These are phyloP conservation scores for Erebia aethiops DNA, from an alignment of 2,888 invertebrate genomes.

Conservation along the genomic window DNA sequence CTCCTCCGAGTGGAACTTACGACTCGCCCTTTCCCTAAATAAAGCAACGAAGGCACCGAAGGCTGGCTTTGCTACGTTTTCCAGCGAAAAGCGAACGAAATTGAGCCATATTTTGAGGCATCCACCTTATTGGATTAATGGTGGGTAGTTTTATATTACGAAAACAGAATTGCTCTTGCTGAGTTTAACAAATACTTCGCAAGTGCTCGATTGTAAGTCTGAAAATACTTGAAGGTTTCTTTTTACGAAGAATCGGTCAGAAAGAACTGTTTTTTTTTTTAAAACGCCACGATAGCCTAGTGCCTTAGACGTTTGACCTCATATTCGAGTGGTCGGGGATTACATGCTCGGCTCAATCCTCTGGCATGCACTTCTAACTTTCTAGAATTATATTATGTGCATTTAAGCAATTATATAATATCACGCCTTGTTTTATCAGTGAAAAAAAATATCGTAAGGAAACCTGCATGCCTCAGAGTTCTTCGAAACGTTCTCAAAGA, in stretches of 20 bases:
- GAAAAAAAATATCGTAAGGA: too few relatives aligned
- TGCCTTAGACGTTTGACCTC: neutral
- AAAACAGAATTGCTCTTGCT: neutral
- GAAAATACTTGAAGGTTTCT: too few relatives aligned
- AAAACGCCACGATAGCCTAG: too few relatives aligned
- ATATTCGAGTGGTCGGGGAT: neutral
- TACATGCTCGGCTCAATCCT: too few relatives aligned
- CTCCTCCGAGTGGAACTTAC: slow-evolving; percentile 73
- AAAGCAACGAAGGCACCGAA: slow-evolving; percentile 54
- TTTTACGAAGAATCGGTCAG: too few relatives aligned
- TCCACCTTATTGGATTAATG: slow-evolving; percentile 51
- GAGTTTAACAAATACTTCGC: neutral
- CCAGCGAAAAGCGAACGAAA: slow-evolving; percentile 57
- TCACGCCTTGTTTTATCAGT: too few relatives aligned
- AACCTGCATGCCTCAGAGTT: too few relatives aligned
- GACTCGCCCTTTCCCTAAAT: slow-evolving; percentile 71
- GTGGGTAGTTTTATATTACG: slow-evolving; percentile 23
- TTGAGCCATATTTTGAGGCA: slow-evolving; percentile 59
- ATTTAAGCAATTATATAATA: too few relatives aligned
- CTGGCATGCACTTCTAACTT: neutral
- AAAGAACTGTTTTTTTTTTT: too few relatives aligned
- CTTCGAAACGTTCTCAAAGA: too few relatives aligned
- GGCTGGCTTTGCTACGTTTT: slow-evolving; percentile 53
- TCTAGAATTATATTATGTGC: neutral
- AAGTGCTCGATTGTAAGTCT: too few relatives aligned